A percentile compares a stretch with the other conserved stretches of the same genome.
These are phyloP conservation scores for Phylloscopus whistleri DNA, from an alignment of 2,113 vertebrate species.

Conservation along the genomic window DNA sequence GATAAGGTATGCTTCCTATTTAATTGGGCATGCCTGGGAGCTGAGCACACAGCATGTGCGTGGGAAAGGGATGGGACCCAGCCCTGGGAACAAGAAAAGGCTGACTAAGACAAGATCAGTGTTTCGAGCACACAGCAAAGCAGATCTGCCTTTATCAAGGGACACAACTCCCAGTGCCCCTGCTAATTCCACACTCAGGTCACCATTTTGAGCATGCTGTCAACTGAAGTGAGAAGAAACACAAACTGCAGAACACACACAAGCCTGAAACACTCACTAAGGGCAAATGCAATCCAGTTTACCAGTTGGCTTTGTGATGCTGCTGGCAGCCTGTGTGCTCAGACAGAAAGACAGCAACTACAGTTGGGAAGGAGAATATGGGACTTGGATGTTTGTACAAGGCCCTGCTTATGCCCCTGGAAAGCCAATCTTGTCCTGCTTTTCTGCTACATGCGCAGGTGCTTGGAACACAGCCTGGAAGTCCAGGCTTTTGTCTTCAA, in stretches of 20 bases:
- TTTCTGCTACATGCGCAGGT: conserved; percentile 13
- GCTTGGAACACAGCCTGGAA: conserved; percentile 21
- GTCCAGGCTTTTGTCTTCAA: conserved; percentile 4
- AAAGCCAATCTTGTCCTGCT: conserved; percentile 11
- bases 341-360: not conserved
- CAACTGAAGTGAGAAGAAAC: not conserved
- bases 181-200: not conserved
- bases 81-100: not conserved
- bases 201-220: not conserved
- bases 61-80: conserved; percentile 3
- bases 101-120: not conserved
- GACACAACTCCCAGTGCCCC: not conserved
- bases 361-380: not conserved
- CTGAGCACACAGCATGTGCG: not conserved
- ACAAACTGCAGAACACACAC: not conserved
- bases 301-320: not conserved
- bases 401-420: not conserved
- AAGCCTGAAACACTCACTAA: not conserved
- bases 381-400: not conserved
- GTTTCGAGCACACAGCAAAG: not conserved
- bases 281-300: not conserved
- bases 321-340: not conserved
- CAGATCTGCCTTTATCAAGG: not conserved
- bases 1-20: not conserved
- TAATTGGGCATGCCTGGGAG: not conserved